Conservation (phyloP, 2,797 vertebrate genomes). For the Anniella stebbinsi region DNA sequence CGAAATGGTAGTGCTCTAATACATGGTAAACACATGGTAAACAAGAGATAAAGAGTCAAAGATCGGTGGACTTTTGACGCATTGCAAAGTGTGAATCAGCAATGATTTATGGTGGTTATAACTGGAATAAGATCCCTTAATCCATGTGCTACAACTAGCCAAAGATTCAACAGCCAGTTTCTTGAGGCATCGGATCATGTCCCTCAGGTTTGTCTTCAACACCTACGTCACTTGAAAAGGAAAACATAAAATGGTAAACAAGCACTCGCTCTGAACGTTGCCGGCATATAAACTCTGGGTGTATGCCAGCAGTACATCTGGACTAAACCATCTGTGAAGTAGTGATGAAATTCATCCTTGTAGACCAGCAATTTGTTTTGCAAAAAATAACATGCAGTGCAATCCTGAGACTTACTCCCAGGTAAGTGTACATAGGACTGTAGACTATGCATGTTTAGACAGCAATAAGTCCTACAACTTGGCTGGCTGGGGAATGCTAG, state of each 20-base stretch:
- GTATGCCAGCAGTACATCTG: conserved; percentile 17
- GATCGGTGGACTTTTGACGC: too few relatives aligned
- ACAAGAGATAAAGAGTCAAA: neutral
- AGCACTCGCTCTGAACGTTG: neutral
- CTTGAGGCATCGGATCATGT: neutral
- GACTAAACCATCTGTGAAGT: conserved; percentile 19
- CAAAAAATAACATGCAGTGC: neutral
- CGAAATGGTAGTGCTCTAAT: too few relatives aligned
- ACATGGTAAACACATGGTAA: neutral
- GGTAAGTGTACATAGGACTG: neutral
- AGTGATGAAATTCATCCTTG: conserved; percentile 20
- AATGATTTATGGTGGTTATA: neutral
- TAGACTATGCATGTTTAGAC: too few relatives aligned
- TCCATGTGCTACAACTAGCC: neutral
- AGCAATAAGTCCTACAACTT: too few relatives aligned
- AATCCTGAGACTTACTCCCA: neutral
- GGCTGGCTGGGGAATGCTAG: too few relatives aligned
- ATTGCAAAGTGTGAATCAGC: neutral
- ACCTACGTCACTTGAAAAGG: conserved; percentile 1
- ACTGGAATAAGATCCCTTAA: neutral
- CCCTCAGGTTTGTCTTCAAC: conserved; percentile 7
- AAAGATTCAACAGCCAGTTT: neutral
- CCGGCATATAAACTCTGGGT: neutral
- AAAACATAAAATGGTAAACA: conserved; percentile 19
- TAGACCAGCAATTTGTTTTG: neutral